Evolutionary conservation across 1,140 invertebrate genomes (phyloP), one percentile per base, ranked within the genome.

Genomic region (Wiebesia pumilae): DNA sequence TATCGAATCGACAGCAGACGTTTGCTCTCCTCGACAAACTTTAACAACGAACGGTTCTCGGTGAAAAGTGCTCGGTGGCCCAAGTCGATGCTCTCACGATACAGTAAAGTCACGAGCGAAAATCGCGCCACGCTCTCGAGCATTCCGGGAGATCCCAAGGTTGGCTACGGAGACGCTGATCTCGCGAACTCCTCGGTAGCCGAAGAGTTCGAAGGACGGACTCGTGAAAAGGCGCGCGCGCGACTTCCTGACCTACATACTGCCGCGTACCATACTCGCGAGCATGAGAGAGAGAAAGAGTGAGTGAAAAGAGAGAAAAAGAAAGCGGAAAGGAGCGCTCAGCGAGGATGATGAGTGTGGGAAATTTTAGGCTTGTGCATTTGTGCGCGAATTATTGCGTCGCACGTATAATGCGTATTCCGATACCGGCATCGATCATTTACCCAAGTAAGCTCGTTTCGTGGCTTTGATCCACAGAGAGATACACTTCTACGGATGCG

Each of bases 191-290:
- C 27, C 38, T 43, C 24, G 12, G 21, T 1, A 1, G 24, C 21
- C 21, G 77, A 30, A 12, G 10, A 9, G 12, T 30, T n/a, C 30
- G 43, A 47, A 79, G 4, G 30, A 6, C 54, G 19, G 7, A n/a
- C 7, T 77, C 40, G 19, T 33, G 54, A 33, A 79, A 79, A 69
- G 73, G 83, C 40, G 69, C 65, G 16, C 81, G n/a, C 43, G 71
- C 83, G 75, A 69, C 77, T 84, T 84, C 83, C 75, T 84, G 83
- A 84, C 83, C 83, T 77, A 84, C 83, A 84, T 84, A 79, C 73
- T 73, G 58, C 19, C 62, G 35, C 69, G 35, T 24, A 40, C 33
- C 6, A 69, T 58, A 43, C 51, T 10, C 51, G 82, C 54, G 40
- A n/a, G 10, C 69, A 4, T 47, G 71, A 33, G 19, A 35, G 19